Percentiles rank a stretch among this genome's conserved stretches.
Evolutionary conservation across 2,888 invertebrate genomes (phyloP).

Genomic region (Eurois occulta): DNA sequence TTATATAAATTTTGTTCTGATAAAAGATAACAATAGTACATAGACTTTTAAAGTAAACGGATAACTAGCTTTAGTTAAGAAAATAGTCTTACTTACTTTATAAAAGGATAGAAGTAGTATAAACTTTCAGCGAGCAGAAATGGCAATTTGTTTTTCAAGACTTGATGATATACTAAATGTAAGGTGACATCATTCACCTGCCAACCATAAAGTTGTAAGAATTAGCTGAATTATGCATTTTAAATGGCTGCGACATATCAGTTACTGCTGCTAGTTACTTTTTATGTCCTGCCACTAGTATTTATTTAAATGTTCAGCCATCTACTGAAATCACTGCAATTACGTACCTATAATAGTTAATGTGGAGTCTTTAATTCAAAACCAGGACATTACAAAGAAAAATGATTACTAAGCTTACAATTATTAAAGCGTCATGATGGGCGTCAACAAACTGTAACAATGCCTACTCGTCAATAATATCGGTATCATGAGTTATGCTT

Average conservation of each 20-base stretch:
- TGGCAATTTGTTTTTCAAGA: constrained; percentile 30
- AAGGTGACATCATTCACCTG: constrained; percentile 55
- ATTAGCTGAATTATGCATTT: constrained; percentile 61
- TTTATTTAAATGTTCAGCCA: constrained; percentile 64
- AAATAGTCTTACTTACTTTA: not conserved
- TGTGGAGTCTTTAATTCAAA: constrained; percentile 48
- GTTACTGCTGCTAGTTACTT: constrained; percentile 64
- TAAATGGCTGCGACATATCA: constrained; percentile 64
- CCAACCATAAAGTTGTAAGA: constrained; percentile 45
- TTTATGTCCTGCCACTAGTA: constrained; percentile 61
- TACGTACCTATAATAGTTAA: constrained; percentile 53
- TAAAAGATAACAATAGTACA: constrained; percentile 49
- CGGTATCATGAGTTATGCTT: constrained; percentile 7
- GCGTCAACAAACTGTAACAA: constrained; percentile 49
- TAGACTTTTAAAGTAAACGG: constrained; percentile 29
- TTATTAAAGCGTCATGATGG: constrained; percentile 2
- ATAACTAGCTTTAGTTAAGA: constrained; percentile 24
- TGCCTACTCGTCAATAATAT: constrained; percentile 17
- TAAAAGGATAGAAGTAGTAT: not conserved
- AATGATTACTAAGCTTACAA: constrained; percentile 5
- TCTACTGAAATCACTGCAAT: constrained; percentile 59
- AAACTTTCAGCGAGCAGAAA: constrained; percentile 10
- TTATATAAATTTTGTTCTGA: constrained; percentile 51
- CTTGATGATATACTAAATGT: constrained; percentile 46
- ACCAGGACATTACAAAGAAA: constrained; percentile 25